These are phyloP conservation scores for Spatulosminthurus flaviceps DNA, from an alignment of 2,888 invertebrate species.

Conservation along the genomic window DNA sequence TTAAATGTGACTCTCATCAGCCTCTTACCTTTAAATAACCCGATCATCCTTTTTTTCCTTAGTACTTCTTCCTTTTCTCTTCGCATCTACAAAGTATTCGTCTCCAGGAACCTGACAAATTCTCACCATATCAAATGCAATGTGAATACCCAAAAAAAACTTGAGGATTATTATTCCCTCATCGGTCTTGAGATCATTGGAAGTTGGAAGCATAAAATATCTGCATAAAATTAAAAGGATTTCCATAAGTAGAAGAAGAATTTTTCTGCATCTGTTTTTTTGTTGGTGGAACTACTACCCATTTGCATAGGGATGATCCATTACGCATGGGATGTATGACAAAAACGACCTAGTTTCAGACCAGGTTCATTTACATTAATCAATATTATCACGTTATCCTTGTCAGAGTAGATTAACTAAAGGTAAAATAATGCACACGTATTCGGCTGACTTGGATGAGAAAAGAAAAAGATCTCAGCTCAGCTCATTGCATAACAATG, in stretches of 20 bases:
- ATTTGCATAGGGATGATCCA: too few relatives aligned
- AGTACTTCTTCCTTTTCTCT: neutral
- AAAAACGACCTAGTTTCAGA: neutral
- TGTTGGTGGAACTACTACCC: conserved; percentile 20
- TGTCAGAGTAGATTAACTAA: neutral
- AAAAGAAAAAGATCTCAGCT: too few relatives aligned
- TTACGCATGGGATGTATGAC: neutral
- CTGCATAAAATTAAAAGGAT: too few relatives aligned
- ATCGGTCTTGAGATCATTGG: too few relatives aligned
- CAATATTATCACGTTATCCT: conserved; percentile 18
- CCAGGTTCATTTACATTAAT: conserved; percentile 13
- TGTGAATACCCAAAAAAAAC: too few relatives aligned
- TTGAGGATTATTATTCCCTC: too few relatives aligned
- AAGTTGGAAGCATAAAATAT: too few relatives aligned
- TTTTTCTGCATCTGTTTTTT: neutral
- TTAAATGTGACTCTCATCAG: neutral
- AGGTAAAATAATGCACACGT: neutral
- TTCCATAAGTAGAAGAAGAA: neutral
- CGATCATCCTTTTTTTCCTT: neutral
- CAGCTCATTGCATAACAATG: neutral
- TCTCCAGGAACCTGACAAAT: neutral
- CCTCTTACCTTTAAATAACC: neutral
- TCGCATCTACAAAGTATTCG: neutral
- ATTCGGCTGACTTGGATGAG: too few relatives aligned
- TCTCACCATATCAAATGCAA: conserved; percentile 13